Evolutionary conservation across 2,113 vertebrate genomes (phyloP).

Genomic region (Atherinomorus stipes): DNA sequence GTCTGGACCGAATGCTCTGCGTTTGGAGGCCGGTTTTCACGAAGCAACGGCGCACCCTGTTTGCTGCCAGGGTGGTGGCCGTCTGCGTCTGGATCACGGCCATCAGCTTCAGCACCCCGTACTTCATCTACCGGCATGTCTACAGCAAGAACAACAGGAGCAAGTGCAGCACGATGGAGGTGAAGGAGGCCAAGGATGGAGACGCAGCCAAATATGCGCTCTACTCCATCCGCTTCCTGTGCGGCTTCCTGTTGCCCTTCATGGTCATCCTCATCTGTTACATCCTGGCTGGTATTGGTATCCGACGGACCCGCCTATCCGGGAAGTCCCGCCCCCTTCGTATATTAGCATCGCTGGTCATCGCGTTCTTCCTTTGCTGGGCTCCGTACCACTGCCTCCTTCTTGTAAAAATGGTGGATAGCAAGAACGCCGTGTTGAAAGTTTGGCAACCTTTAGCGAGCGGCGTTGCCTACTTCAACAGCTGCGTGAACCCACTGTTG

Average conservation of each 20-base stretch:
- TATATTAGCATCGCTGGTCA: constrained; percentile 72
- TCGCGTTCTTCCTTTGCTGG: constrained; percentile 85
- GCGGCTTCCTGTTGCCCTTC: constrained; percentile 83
- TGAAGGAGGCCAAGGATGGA: constrained; percentile 22
- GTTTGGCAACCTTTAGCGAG: constrained; percentile 70
- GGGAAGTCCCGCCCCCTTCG: constrained; percentile 76
- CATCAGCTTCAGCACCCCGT: constrained; percentile 70
- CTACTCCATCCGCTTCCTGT: constrained; percentile 77
- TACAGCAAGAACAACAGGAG: constrained; percentile 70
- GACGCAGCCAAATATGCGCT: constrained; percentile 35
- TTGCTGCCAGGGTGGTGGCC: constrained; percentile 54
- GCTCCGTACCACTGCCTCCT: constrained; percentile 83
- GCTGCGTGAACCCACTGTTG: constrained; percentile 84
- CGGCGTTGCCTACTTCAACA: constrained; percentile 82
- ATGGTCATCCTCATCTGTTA: constrained; percentile 80
- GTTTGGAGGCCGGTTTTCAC: constrained; percentile 79
- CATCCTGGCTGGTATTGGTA: constrained; percentile 63
- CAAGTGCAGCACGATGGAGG: constrained; percentile 71
- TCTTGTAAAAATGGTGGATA: constrained; percentile 78
- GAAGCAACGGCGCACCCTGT: constrained; percentile 60
- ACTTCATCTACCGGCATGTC: constrained; percentile 71
- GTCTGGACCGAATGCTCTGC: constrained; percentile 82
- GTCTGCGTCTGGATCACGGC: constrained; percentile 68
- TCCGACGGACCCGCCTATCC: constrained; percentile 67
- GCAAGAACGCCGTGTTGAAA: constrained; percentile 62